These are phyloP conservation scores for Eupithecia insigniata DNA, from an alignment of 2,888 invertebrate species.

Conservation along the genomic window DNA sequence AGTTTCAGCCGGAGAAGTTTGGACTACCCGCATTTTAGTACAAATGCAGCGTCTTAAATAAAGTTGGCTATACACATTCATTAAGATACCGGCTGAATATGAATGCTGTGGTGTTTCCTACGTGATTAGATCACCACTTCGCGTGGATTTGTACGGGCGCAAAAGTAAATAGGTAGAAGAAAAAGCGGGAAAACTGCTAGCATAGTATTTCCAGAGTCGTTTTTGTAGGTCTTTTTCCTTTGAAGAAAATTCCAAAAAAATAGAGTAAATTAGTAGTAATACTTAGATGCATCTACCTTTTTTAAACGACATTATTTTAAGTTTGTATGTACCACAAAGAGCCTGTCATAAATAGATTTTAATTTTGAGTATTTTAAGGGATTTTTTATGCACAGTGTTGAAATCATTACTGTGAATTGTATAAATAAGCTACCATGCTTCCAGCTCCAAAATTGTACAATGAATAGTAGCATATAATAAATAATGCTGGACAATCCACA, in stretches of 20 bases:
- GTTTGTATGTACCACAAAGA: background rate
- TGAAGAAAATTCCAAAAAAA: background rate
- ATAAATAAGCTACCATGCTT: background rate
- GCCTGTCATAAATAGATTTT: background rate
- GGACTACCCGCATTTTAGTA: constrained; percentile 89
- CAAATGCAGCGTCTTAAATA: constrained; percentile 23
- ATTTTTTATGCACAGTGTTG: background rate
- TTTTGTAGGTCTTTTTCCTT: background rate
- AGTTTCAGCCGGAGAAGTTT: constrained; percentile 92
- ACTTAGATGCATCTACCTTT: background rate
- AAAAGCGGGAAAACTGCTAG: background rate
- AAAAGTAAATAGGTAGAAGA: background rate
- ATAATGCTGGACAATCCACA: too few species aligned
- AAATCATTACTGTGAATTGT: background rate
- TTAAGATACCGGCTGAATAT: background rate
- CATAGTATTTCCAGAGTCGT: background rate
- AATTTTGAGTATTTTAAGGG: background rate
- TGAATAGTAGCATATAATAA: background rate
- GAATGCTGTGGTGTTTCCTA: background rate
- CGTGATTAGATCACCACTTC: background rate
- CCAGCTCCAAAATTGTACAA: background rate
- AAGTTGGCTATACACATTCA: background rate
- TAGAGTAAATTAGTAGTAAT: background rate
- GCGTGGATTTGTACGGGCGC: background rate
- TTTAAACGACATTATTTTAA: background rate